Evolutionary conservation across 2,797 vertebrate genomes (phyloP), one percentile per base, ranked within the genome.

Genomic region (Fistularia tabacaria): DNA sequence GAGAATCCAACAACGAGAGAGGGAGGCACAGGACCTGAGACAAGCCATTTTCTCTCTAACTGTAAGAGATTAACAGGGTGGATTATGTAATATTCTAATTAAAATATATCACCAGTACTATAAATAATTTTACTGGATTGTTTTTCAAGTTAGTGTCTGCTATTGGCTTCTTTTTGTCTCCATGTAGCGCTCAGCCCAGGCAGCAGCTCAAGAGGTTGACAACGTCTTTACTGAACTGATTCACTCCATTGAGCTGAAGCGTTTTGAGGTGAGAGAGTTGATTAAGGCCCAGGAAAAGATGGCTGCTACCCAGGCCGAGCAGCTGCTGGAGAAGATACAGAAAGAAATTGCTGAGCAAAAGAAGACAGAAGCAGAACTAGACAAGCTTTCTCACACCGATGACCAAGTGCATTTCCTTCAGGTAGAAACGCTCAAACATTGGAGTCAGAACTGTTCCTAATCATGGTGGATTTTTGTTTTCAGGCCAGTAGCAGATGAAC

Each of bases 341-440:
- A 88, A 84, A 76, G 92, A 93, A 74, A 88, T 93, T 0, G n/a
- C 51, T 0, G 88, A 91, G 52, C 81, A 93, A 64, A 90, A 85
- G 73, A 89, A 73, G 54, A 76, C 64, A 15, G 89, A 88, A 11
- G 7, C 72, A 0, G 82, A 87, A 57, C 58, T 90, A 41, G 85
- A 83, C 15, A 76, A 71, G 13, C 85, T 93, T 3, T 85, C 83
- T 9, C 71, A 82, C 46, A 81, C 81, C 0, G 84, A 82, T 1
- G 89, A 87, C 42, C 80, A 91, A n/a, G 71, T 92, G 71, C 68
- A 79, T 3, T 92, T 93, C 64, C 80, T 91, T 0, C 84, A 91
- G 87, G 91, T 74, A 76, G 59, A 0, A 6, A 13, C 12, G 1
- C 46, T 12, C 25, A 25, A 25, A 25, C 25, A 5, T 25, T 25